Evolutionary conservation across 2,113 vertebrate species (phyloP).

Genomic region (Oryzias woworae): DNA sequence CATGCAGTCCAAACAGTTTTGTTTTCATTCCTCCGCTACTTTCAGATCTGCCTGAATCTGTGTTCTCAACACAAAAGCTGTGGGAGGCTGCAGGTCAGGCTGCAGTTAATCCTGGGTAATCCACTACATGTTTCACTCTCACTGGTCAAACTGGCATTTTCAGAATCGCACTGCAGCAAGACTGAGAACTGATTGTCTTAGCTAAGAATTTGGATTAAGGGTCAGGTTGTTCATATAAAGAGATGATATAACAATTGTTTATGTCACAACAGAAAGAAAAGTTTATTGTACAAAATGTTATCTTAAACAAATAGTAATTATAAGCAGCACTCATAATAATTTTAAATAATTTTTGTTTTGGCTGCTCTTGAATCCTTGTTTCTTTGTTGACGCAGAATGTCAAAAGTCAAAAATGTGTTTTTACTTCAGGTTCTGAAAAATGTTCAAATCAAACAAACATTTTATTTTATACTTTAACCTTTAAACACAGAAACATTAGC

Average conservation of each 20-base stretch:
- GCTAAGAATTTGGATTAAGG: background rate
- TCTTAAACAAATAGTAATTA: too few species aligned
- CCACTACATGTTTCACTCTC: slow-evolving; percentile 14
- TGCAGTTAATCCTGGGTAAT: slow-evolving; percentile 57
- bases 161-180: background rate
- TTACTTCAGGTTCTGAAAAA: too few species aligned
- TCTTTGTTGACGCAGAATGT: too few species aligned
- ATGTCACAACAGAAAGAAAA: too few species aligned
- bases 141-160: background rate
- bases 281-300: too few species aligned
- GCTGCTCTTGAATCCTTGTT: too few species aligned
- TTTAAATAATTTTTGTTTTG: too few species aligned
- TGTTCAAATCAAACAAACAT: too few species aligned
- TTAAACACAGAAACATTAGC: too few species aligned
- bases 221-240: background rate
- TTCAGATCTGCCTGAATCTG: slow-evolving; percentile 52
- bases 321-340: too few species aligned
- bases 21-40: slow-evolving; percentile 23
- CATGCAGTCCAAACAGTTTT: slow-evolving; percentile 9
- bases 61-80: slow-evolving; percentile 45
- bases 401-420: too few species aligned
- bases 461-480: too few species aligned
- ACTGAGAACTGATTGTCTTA: background rate
- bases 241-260: background rate
- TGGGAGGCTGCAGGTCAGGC: slow-evolving; percentile 36